Conservation (phyloP, 2,797 vertebrate species). For the Gastrophryne carolinensis region DNA sequence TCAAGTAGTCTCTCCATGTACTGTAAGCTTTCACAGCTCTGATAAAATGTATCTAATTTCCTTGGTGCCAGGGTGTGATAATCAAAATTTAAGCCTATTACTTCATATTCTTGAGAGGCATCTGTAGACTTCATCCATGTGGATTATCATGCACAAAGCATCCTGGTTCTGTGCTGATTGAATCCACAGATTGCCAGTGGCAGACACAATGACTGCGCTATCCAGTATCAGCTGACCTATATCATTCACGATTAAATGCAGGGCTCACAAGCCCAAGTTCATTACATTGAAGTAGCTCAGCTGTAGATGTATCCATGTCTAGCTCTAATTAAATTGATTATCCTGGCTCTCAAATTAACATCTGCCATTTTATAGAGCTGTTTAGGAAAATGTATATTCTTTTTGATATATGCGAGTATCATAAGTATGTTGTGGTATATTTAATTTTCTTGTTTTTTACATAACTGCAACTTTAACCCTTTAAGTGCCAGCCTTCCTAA, state of each 20-base stretch:
- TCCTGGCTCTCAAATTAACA: conserved; percentile 28
- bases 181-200: conserved; percentile 34
- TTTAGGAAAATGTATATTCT: background rate
- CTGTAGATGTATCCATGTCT: conserved; percentile 25
- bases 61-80: conserved; percentile 35
- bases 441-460: background rate
- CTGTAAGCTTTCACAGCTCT: conserved; percentile 9
- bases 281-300: conserved; percentile 36
- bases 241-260: conserved; percentile 33
- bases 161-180: conserved; percentile 29
- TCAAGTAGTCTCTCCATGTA: background rate
- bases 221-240: conserved; percentile 49
- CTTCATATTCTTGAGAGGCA: conserved; percentile 33
- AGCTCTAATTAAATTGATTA: conserved; percentile 38
- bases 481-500: too few relatives aligned
- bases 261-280: conserved; percentile 30
- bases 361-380: conserved; percentile 20
- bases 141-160: conserved; percentile 49
- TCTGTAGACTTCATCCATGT: conserved; percentile 3
- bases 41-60: conserved; percentile 43
- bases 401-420: background rate
- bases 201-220: conserved; percentile 46
- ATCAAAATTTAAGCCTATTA: conserved; percentile 32
- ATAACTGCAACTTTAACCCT: background rate
- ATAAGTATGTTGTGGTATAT: background rate